Evolutionary conservation across 2,113 vertebrate genomes (phyloP), one percentile per base, ranked within the genome.

Genomic region (Hucho hucho): DNA sequence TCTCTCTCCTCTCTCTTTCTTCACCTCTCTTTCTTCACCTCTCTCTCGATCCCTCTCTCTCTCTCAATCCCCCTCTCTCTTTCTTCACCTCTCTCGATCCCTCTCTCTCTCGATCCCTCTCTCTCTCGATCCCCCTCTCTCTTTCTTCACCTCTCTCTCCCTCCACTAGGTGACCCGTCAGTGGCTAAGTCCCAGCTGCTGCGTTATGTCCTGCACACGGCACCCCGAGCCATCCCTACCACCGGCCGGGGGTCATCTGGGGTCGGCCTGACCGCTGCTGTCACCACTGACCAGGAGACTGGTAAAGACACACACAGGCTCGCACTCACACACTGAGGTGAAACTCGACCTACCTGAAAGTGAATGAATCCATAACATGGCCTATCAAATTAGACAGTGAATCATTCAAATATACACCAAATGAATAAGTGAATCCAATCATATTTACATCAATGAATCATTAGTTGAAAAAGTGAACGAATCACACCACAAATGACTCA

Each of bases 181-280:
- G 98, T 99, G 0, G 97, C 98, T 22, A 99, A 99, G 79, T 99
- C 98, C 28, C 98, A 99, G 93, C 92, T 99, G 75, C 92, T 99
- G 75, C 94, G 98, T 0, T 99, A 99, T 0, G 98, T 99, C 3
- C 94, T 99, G 11, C 92, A 94, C 87, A 96, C 96, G 0, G 97
- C 98, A 0, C 97, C 98, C 37, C 93, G 97, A 0, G 98, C 98
- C 65, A 97, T 99, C 77, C 86, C 97, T 78, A 99, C 97, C 78
- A 99, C 98, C 0, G 98, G 98, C 14, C 92, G 98, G n/a, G 98
- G 97, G n/a, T 99, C 98, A 6, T 96, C 97, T 0, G 98, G 98
- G 0, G 97, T 98, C 2, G 98, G 98, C 70, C 88, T 99, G 70
- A 99, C 98, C 0, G 98, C 98, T 0, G 98, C 98, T 0, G 96